Evolutionary conservation across 2,888 invertebrate species (phyloP).

Genomic region (Synergus itoensis): DNA sequence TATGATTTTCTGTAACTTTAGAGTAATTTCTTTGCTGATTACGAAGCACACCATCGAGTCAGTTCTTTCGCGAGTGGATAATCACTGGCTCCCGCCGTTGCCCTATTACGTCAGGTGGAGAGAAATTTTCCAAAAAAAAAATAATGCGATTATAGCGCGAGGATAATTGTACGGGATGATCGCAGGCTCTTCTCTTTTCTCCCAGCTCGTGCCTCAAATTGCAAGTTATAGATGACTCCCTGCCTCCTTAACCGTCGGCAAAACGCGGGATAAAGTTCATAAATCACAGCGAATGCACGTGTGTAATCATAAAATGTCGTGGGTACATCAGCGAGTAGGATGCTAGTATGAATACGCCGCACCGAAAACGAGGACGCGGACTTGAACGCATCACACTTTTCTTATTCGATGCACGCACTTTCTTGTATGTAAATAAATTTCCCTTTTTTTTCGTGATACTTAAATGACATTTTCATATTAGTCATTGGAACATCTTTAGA

Average conservation of each 20-base stretch:
- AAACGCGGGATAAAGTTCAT: conserved; percentile 26
- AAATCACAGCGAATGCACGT: conserved; percentile 32
- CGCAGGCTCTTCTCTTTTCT: conserved; percentile 11
- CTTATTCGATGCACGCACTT: neutral
- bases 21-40: conserved; percentile 24
- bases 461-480: neutral
- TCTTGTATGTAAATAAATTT: conserved; percentile 18
- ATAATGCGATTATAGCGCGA: conserved; percentile 23
- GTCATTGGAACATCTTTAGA: neutral
- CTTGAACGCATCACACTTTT: conserved; percentile 13
- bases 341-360: conserved; percentile 3
- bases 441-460: conserved; percentile 18
- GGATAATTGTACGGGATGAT: conserved; percentile 25
- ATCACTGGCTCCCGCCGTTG: conserved; percentile 25
- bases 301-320: conserved; percentile 32
- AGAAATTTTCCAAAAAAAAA: conserved; percentile 7
- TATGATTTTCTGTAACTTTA: conserved; percentile 28
- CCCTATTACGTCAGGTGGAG: conserved; percentile 32
- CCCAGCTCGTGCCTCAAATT: neutral
- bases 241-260: neutral
- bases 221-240: neutral
- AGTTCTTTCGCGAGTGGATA: conserved; percentile 14
- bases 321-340: conserved; percentile 15
- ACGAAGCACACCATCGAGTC: conserved; percentile 15
- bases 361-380: conserved; percentile 31